Conservation (phyloP, 2,797 vertebrate species). For the Lagorchestes hirsutus region DNA sequence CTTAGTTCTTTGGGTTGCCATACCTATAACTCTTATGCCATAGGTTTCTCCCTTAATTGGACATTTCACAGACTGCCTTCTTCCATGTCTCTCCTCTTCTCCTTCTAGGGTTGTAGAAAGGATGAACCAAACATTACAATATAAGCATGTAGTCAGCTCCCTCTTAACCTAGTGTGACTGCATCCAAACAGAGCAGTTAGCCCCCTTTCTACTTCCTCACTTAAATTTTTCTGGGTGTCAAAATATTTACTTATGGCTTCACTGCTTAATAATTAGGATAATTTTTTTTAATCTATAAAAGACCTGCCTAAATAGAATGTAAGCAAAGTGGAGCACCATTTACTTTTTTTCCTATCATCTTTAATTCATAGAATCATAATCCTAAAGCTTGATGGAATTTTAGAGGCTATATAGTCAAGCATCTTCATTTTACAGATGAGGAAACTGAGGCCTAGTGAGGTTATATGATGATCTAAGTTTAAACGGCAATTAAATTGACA, state of each 20-base stretch:
- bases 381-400: background rate
- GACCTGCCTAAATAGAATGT: background rate
- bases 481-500: background rate
- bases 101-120: background rate
- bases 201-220: background rate
- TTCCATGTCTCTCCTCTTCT: background rate
- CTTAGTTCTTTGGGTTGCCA: background rate
- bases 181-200: background rate
- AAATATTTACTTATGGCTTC: background rate
- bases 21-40: background rate
- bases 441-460: rapidly evolving
- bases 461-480: background rate
- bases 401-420: background rate
- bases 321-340: background rate
- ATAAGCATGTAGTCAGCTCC: background rate
- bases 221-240: background rate
- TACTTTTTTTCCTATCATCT: background rate
- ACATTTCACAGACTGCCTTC: background rate
- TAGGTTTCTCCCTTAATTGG: background rate
- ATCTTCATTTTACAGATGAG: background rate
- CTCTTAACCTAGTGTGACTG: background rate
- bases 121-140: background rate
- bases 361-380: background rate
- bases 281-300: background rate
- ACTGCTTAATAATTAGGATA: background rate